A percentile compares a stretch with the other conserved stretches of the same genome.
These are phyloP conservation scores for Hololepta plana DNA, from an alignment of 2,888 invertebrate genomes.

Conservation along the genomic window DNA sequence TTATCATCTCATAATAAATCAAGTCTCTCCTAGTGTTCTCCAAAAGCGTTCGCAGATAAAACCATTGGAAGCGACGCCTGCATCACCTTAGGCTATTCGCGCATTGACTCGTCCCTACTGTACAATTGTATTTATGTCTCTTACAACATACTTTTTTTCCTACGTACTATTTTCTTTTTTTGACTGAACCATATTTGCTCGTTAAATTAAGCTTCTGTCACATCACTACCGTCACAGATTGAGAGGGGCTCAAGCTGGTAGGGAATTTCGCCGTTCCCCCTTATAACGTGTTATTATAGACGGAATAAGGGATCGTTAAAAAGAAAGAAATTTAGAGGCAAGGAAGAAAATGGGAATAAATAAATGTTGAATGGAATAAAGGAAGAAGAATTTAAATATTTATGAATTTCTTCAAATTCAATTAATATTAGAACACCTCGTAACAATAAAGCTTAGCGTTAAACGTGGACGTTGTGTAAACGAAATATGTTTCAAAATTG, in stretches of 20 bases:
- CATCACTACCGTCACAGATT: conserved; percentile 5
- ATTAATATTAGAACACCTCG: no score
- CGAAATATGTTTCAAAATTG: no score
- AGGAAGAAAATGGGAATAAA: no score
- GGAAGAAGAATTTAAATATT: no score
- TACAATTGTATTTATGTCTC: conserved; percentile 25
- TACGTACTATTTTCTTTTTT: conserved; percentile 18
- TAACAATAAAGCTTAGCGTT: no score
- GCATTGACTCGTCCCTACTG: conserved; percentile 23
- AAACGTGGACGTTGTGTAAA: no score
- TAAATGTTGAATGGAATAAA: no score
- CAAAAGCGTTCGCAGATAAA: conserved; percentile 23
- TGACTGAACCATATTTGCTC: conserved; percentile 18
- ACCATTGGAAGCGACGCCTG: conserved; percentile 21
- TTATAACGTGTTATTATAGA: conserved; percentile 3
- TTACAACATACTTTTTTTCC: conserved; percentile 22
- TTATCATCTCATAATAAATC: conserved; percentile 26
- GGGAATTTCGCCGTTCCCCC: conserved; percentile 2
- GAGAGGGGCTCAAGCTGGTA: conserved; percentile 2
- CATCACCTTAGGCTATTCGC: conserved; percentile 25
- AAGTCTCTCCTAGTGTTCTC: conserved; percentile 23
- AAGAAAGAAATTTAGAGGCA: background rate
- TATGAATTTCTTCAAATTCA: no score
- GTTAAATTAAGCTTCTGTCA: conserved; percentile 17
- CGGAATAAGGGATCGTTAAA: background rate